These are phyloP conservation scores for Acrocephalus kingi DNA, from an alignment of 2,113 vertebrate genomes.

Conservation along the genomic window DNA sequence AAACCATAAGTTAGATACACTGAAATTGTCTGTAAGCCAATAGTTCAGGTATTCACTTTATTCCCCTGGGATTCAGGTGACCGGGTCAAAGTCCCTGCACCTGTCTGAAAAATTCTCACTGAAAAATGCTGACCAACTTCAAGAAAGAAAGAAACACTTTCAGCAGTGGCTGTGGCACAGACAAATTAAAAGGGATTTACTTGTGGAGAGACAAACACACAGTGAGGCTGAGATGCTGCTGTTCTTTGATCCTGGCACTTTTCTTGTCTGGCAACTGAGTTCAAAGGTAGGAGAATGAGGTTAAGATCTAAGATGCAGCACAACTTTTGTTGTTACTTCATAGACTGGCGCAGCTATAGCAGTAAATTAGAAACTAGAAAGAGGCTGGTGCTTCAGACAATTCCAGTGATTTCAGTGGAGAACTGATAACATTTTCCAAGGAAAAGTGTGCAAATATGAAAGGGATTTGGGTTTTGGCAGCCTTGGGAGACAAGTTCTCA, in stretches of 20 bases:
- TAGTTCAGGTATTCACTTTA: background rate
- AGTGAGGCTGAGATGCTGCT: background rate
- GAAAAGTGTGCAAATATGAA: background rate
- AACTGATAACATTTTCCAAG: background rate
- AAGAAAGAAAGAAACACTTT: background rate
- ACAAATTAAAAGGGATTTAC: background rate
- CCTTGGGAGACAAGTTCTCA: background rate
- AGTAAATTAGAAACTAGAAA: background rate
- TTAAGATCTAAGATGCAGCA: constrained; percentile 22
- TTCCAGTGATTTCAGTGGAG: background rate
- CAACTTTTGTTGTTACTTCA: background rate
- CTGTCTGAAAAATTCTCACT: background rate
- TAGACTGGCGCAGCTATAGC: background rate
- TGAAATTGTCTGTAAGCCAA: background rate
- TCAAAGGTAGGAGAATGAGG: constrained; percentile 23
- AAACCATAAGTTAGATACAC: background rate
- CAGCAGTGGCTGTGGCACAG: background rate
- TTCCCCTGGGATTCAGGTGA: background rate
- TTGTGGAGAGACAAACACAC: background rate
- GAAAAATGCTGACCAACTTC: background rate
- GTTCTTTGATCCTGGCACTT: constrained; percentile 19
- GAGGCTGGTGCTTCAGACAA: background rate
- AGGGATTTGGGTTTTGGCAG: background rate
- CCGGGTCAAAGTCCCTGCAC: background rate
- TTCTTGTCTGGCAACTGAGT: constrained; percentile 40